Evolutionary conservation across 2,888 invertebrate genomes (phyloP).

Genomic region (Cerceris ruficornis): DNA sequence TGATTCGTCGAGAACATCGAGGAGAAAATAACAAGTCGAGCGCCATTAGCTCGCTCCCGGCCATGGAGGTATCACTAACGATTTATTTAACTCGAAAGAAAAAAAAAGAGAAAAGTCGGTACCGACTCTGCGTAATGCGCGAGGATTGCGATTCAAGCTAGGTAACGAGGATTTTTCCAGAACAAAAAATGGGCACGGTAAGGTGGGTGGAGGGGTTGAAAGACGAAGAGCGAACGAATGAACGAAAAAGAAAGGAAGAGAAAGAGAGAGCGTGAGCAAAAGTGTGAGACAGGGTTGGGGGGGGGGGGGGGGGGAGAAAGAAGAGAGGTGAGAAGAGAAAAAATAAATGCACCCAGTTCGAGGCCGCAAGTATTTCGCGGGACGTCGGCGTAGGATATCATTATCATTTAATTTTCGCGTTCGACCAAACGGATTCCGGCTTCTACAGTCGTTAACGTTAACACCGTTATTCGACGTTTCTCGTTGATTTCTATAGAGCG

Average conservation of each 20-base stretch:
- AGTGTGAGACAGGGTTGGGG: neutral
- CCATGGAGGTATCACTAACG: slow-evolving; percentile 44
- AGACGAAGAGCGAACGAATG: neutral
- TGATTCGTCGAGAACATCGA: slow-evolving; percentile 14
- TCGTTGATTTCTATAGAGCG: slow-evolving; percentile 53
- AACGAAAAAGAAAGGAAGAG: slow-evolving; percentile 11
- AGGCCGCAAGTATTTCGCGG: slow-evolving; percentile 51
- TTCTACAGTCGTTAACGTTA: slow-evolving; percentile 70
- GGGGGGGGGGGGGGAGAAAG: slow-evolving; percentile 20
- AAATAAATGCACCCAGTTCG: slow-evolving; percentile 50
- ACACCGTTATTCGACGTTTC: slow-evolving; percentile 42
- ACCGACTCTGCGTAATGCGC: slow-evolving; percentile 28
- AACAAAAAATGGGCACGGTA: slow-evolving; percentile 32
- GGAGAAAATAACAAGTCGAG: slow-evolving; percentile 39
- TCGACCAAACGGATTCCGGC: slow-evolving; percentile 55
- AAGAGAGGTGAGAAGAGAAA: slow-evolving; percentile 8
- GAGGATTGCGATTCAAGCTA: slow-evolving; percentile 46
- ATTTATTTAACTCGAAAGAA: slow-evolving; percentile 54
- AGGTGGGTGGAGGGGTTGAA: neutral
- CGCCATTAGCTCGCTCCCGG: slow-evolving; percentile 55
- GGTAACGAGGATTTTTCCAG: slow-evolving; percentile 61
- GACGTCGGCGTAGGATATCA: slow-evolving; percentile 67
- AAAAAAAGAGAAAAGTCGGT: slow-evolving; percentile 34
- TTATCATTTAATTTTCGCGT: slow-evolving; percentile 77
- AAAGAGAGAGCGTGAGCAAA: neutral